These are phyloP conservation scores for Heliangelus exortis DNA, from an alignment of 2,797 vertebrate species.

Conservation along the genomic window DNA sequence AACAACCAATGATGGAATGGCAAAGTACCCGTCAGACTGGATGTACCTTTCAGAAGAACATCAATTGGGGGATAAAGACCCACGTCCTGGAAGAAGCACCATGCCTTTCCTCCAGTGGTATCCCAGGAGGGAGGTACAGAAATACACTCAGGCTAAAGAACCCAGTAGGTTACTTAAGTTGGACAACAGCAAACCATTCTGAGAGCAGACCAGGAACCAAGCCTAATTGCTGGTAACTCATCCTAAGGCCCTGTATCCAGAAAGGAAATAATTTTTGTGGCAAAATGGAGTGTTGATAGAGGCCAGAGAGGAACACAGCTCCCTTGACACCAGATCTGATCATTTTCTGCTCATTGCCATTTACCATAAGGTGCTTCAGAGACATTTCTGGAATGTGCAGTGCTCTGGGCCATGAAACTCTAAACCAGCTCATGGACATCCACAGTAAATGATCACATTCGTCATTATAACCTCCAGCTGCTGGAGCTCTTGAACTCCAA, in stretches of 20 bases:
- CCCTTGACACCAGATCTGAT: background rate
- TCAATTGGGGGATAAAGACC: background rate
- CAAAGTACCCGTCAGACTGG: background rate
- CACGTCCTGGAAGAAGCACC: background rate
- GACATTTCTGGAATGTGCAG: conserved; percentile 16
- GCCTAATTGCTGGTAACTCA: background rate
- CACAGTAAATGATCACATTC: background rate
- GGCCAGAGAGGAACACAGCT: background rate
- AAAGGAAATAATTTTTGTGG: background rate
- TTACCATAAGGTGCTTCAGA: background rate
- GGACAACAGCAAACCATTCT: background rate
- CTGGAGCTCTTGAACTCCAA: background rate
- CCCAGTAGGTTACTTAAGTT: background rate
- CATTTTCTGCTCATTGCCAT: background rate
- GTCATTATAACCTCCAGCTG: background rate
- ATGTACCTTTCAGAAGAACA: background rate
- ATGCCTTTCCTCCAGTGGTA: background rate
- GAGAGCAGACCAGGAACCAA: background rate
- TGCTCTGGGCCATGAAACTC: conserved; percentile 28
- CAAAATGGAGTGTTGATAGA: background rate
- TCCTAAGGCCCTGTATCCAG: background rate
- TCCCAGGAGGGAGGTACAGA: background rate
- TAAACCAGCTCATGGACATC: background rate
- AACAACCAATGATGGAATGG: background rate
- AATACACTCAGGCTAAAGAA: background rate